Evolutionary conservation across 1,140 invertebrate genomes (phyloP), one percentile per base, ranked within the genome.

Genomic region (Drosophila bifasciata): DNA sequence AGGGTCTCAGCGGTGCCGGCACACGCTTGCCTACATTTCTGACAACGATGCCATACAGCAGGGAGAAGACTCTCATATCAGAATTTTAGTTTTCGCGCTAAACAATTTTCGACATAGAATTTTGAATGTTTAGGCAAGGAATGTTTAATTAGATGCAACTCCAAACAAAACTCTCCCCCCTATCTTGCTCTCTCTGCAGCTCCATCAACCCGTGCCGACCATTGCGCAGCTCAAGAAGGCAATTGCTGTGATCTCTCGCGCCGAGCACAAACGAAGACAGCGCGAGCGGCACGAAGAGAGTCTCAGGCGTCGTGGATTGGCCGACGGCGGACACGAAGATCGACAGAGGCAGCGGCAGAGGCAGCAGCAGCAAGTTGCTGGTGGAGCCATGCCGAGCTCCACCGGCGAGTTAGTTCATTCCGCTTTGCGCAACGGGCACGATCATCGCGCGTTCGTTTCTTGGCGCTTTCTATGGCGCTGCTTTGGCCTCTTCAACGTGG

Each of bases 391-490:
- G 59, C 39, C 41, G 40, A 53, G 69, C 50, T 78, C 71, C 79
- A 88, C 71, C 40, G 90, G 89, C 55, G 89, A 91, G 69, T 91
- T 91, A 90, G 85, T 91, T 61, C 60, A 79, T 77, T 89, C 89
- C 40, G 73, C 66, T 60, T 73, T 55, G 71, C 79, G 81, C 63
- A 89, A 78, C 89, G 84, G 90, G 28, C 86, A 90, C 57, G 71
- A 80, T 57, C 90, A 91, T 73, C 78, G 88, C 43, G 67, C 92
- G 53, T 93, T 93, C 67, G 93, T 95, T 16, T 95, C 94, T 83
- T 96, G 95, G 95, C 92, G 91, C 39, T 94, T 95, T 91, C 89
- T 95, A 69, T 96, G 95, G 95, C 93, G 92, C 69, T 94, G 93
- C 11, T 94, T 94, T 80, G 92, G 93, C 92, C 88, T 95, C 15